Evolutionary conservation across 2,888 invertebrate genomes (phyloP), one percentile per base, ranked within the genome.

Genomic region (Polietes domitor): DNA sequence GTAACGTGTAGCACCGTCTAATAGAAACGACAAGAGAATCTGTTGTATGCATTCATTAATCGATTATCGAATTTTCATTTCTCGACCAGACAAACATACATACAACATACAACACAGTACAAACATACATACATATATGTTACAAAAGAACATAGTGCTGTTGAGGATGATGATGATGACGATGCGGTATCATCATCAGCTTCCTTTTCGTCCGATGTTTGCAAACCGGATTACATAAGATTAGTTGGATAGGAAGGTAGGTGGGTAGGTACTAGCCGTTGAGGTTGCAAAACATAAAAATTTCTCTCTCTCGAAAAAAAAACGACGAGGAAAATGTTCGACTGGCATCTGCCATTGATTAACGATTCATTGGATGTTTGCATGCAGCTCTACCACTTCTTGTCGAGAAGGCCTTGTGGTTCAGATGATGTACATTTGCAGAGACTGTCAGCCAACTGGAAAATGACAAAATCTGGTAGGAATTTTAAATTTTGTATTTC

Each of bases 41-140:
- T 61, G 17, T 19, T 68, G 24, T 70, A 50, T 70, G 50, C 70
- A 50, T 70, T 43, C 47, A 50, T 70, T 70, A 26, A 50, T 70
- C 70, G 26, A 70, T 70, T 47, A 47, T 70, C 26, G 70, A 70
- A 50, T 70, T 50, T 70, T 70, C 50, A 50, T 70, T 43, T 26
- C 17, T 55, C 53, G 55, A 19, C 32, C 32, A 19, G 1, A 17
- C 15, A 68, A 41, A 37, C 15, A 41, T 26, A 41, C 65, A 15
- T 15, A 41, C 41, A 68, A 19, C 26, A n/a, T n/a, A n/a, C n/a
- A n/a, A n/a, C n/a, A n/a, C n/a, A n/a, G n/a, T n/a, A n/a, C 32
- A 65, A n/a, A 65, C 65, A 37, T 12, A 37, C 37, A 37, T 3
- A 37, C 37, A 37, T 9, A 37, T 9, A 9, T 37, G 12, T 1